These are phyloP conservation scores for Drosophila kambysellisi DNA, from an alignment of 2,888 invertebrate genomes.

Conservation along the genomic window DNA sequence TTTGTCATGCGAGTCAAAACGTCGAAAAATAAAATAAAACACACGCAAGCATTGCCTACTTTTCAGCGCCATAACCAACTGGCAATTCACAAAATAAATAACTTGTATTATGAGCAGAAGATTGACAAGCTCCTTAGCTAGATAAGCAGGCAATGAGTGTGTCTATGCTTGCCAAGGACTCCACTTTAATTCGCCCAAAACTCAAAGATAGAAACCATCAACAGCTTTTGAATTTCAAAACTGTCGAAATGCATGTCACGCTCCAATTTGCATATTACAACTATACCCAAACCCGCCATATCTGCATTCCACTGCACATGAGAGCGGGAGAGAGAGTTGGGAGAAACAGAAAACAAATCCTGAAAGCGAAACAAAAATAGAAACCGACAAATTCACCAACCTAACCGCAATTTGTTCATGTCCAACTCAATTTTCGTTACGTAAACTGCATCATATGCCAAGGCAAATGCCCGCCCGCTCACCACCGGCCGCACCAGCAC, in stretches of 20 bases:
- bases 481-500: neutral
- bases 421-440: conserved; percentile 81
- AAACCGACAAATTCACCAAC: conserved; percentile 49
- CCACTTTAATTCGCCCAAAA: conserved; percentile 23
- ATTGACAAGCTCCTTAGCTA: conserved; percentile 14
- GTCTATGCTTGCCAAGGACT: neutral
- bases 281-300: conserved; percentile 18
- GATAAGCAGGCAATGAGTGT: conserved; percentile 1
- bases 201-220: conserved; percentile 43
- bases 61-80: conserved; percentile 37
- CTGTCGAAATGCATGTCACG: conserved; percentile 77
- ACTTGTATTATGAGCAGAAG: conserved; percentile 10
- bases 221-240: conserved; percentile 51
- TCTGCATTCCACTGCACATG: conserved; percentile 23
- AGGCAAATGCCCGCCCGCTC: conserved; percentile 23
- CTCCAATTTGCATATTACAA: conserved; percentile 74
- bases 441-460: conserved; percentile 78
- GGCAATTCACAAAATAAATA: conserved; percentile 41
- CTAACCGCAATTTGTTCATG: conserved; percentile 79
- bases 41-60: conserved; percentile 40
- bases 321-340: conserved; percentile 6
- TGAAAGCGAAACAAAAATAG: conserved; percentile 38
- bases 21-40: conserved; percentile 16
- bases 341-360: conserved; percentile 40
- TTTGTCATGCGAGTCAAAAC: conserved; percentile 55